A percentile compares a stretch with the other conserved stretches of the same genome.
These are phyloP conservation scores for Trichonephila inaurata DNA, from an alignment of 1,140 invertebrate genomes.

Conservation along the genomic window DNA sequence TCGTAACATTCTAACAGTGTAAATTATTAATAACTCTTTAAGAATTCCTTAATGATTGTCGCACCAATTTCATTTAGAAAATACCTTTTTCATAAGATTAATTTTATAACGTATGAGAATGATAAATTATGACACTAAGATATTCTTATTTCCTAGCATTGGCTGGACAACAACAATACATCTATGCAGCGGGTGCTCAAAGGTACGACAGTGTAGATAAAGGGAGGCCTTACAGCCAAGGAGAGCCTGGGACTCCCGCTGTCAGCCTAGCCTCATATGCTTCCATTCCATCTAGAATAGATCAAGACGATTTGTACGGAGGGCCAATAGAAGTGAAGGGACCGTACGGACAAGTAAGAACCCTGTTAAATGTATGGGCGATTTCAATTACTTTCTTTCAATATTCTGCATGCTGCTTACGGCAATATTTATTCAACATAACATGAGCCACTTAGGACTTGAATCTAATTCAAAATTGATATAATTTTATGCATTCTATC, in stretches of 20 bases:
- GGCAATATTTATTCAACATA: not conserved
- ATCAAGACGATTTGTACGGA: slow-evolving; percentile 74
- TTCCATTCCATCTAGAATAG: slow-evolving; percentile 75
- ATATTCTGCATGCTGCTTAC: not conserved
- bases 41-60: no score
- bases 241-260: slow-evolving; percentile 68
- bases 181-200: slow-evolving; percentile 47
- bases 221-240: slow-evolving; percentile 59
- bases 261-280: slow-evolving; percentile 75
- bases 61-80: no score
- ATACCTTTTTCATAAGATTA: no score
- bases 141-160: not conserved
- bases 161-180: slow-evolving; percentile 63
- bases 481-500: no score
- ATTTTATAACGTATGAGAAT: no score
- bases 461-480: not conserved
- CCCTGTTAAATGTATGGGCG: not conserved
- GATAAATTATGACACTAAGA: no score
- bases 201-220: slow-evolving; percentile 62
- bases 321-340: slow-evolving; percentile 72
- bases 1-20: no score
- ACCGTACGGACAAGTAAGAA: slow-evolving; percentile 73
- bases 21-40: no score
- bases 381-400: not conserved
- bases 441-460: not conserved